Percentiles rank a stretch among this genome's conserved stretches.
Conservation (phyloP, 2,797 vertebrate genomes). For the Anabas testudineus region DNA sequence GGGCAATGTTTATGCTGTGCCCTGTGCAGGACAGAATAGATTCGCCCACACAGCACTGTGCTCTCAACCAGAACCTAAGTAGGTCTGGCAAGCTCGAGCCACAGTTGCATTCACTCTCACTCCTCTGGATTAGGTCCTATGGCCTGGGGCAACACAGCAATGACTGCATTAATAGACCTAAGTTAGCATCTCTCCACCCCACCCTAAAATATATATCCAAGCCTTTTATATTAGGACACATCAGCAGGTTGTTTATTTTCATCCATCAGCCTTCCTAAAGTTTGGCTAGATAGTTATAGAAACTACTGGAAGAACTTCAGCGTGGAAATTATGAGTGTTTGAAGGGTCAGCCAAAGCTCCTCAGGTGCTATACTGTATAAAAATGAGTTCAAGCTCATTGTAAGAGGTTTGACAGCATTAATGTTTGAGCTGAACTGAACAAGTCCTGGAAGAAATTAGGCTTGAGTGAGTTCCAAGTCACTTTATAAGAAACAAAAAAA, state of each 20-base stretch:
- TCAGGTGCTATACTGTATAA: slow-evolving; percentile 5
- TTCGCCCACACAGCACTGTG: slow-evolving; percentile 85
- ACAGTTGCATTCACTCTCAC: slow-evolving; percentile 78
- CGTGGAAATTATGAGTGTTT: slow-evolving; percentile 18
- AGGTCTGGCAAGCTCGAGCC: slow-evolving; percentile 79
- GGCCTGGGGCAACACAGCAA: slow-evolving; percentile 65
- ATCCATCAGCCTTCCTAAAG: slow-evolving; percentile 45
- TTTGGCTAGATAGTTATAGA: slow-evolving; percentile 28
- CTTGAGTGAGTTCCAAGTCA: slow-evolving; percentile 5
- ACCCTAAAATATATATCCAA: slow-evolving; percentile 56
- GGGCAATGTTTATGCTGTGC: slow-evolving; percentile 83
- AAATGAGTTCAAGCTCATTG: slow-evolving; percentile 9
- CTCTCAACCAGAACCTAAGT: slow-evolving; percentile 84
- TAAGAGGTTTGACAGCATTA: slow-evolving; percentile 26
- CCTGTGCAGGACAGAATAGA: slow-evolving; percentile 82
- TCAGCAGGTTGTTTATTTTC: slow-evolving; percentile 70
- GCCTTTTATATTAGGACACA: slow-evolving; percentile 55
- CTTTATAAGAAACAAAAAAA: slow-evolving; percentile 2
- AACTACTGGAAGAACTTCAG: slow-evolving; percentile 22
- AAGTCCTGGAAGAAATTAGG: slow-evolving; percentile 18
- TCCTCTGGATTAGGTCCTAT: slow-evolving; percentile 77
- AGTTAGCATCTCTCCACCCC: slow-evolving; percentile 70
- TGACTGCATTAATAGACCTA: slow-evolving; percentile 73
- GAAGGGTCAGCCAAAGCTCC: background rate
- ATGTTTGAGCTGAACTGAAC: slow-evolving; percentile 1